These are phyloP conservation scores for Meiosimyza decipiens DNA, from an alignment of 2,888 invertebrate genomes.

Conservation along the genomic window DNA sequence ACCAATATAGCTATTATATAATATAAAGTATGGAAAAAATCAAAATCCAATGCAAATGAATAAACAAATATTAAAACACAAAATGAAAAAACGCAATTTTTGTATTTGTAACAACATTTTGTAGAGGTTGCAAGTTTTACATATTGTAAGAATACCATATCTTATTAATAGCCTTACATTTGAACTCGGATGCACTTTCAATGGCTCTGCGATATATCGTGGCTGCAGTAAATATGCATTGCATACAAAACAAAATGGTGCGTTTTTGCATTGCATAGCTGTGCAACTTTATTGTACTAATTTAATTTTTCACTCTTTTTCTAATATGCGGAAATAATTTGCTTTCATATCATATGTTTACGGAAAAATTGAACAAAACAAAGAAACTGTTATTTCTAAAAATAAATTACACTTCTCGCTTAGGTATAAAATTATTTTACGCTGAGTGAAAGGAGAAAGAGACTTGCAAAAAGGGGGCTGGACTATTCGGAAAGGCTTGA, in stretches of 20 bases:
- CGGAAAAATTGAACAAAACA: not conserved
- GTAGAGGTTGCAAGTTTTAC: not conserved
- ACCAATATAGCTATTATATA: not conserved
- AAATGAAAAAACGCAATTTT: not conserved
- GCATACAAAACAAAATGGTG: not conserved
- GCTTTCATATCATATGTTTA: too few relatives aligned
- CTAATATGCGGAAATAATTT: not conserved
- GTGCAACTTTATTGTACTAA: not conserved
- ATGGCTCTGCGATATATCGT: not conserved
- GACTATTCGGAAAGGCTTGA: too few relatives aligned
- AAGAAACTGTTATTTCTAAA: not conserved
- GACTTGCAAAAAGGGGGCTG: too few relatives aligned
- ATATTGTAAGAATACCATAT: not conserved
- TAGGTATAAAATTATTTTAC: too few relatives aligned
- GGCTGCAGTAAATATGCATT: not conserved
- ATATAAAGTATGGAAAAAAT: slow-evolving; percentile 6
- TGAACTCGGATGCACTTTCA: slow-evolving; percentile 26
- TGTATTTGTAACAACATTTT: slow-evolving; percentile 5
- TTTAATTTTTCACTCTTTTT: not conserved
- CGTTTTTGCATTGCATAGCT: not conserved
- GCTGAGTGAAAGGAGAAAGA: too few relatives aligned
- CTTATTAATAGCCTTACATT: slow-evolving; percentile 28
- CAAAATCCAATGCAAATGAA: slow-evolving; percentile 6
- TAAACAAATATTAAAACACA: slow-evolving; percentile 20
- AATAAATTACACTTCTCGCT: too few relatives aligned